Evolutionary conservation across 64 coral and sea anemone species (phyloP).

Genomic region (Montipora foliosa): DNA sequence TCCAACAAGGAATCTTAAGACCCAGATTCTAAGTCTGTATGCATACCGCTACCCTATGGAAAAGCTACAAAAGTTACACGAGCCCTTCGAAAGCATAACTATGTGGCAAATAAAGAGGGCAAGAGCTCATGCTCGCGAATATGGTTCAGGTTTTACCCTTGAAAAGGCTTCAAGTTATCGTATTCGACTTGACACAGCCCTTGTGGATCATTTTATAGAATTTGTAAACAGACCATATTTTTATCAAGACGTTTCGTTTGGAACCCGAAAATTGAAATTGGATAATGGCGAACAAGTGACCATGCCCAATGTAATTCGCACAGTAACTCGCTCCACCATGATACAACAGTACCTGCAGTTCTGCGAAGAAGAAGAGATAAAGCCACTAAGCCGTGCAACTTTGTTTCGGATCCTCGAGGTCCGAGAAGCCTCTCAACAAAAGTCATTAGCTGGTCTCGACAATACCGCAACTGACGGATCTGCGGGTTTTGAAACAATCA

Average conservation of each 20-base stretch:
- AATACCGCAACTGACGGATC: slow-evolving; percentile 66
- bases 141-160: too few species aligned
- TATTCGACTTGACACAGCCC: neutral
- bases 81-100: too few species aligned
- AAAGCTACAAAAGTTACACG: too few species aligned
- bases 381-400: slow-evolving; percentile 55
- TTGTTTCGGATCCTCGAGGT: slow-evolving; percentile 65
- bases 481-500: slow-evolving; percentile 39
- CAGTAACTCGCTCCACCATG: slow-evolving; percentile 69
- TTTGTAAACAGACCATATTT: too few species aligned
- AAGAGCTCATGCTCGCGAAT: too few species aligned
- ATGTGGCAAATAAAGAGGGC: too few species aligned
- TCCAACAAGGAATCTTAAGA: too few species aligned
- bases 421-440: slow-evolving; percentile 65
- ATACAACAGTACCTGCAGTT: slow-evolving; percentile 69
- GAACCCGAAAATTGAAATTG: too few species aligned
- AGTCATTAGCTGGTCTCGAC: slow-evolving; percentile 51
- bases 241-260: too few species aligned
- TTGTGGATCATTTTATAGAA: too few species aligned
- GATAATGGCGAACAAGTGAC: neutral
- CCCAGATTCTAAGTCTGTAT: too few species aligned
- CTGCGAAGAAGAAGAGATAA: slow-evolving; percentile 54
- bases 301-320: slow-evolving; percentile 75
- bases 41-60: neutral
- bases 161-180: too few species aligned